Base-by-base conservation (phyloP, 2,797 vertebrate species). In the Sandelia bainsii region DNA sequence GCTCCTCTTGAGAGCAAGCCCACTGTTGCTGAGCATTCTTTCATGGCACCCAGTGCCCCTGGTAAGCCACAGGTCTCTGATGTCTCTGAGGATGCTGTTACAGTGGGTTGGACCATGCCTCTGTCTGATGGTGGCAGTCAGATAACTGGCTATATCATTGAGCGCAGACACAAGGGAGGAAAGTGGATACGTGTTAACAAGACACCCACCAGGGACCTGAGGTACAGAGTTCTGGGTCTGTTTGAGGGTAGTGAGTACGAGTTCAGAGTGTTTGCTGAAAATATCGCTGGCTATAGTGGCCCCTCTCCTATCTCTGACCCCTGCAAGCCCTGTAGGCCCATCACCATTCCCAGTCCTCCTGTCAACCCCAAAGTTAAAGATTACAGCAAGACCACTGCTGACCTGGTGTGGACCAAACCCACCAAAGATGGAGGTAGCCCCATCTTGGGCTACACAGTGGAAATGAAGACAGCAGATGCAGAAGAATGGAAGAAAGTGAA, bases 111-210 rank as follows among this genome's bases (percentile, higher is more conserved):
- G 97, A 97, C 97, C 25, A 94, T 99, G 91, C 98, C 98, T 65
- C 93, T 97, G 77, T 94, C 94, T 77, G 98, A 99, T 80, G 98
- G 98, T 37, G 98, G 98, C 66, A 99, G 96, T 92, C 96, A 95
- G 79, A 98, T 99, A 87, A 96, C 81, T 59, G 98, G 98, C 70
- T 99, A 99, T 85, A 94, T 99, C 59, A 88, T 99, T 60, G 98
- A 99, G 85, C 96, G 98, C 62, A 94, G 97, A 82, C 97, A 99
- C 93, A 92, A 92, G 60, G 96, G 95, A 77, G 98, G 98, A 66
- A 99, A 99, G 90, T 99, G 98, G 98, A 95, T 99, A 82, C 95
- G 98, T 72, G 97, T 99, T 65, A 99, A 99, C 89, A 99, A 96
- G 92, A 94, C 92, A 40, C 97, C 97, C 20, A 94, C 97, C 80